Conservation (phyloP, 2,113 vertebrate species). For the Tragulus kanchil region DNA sequence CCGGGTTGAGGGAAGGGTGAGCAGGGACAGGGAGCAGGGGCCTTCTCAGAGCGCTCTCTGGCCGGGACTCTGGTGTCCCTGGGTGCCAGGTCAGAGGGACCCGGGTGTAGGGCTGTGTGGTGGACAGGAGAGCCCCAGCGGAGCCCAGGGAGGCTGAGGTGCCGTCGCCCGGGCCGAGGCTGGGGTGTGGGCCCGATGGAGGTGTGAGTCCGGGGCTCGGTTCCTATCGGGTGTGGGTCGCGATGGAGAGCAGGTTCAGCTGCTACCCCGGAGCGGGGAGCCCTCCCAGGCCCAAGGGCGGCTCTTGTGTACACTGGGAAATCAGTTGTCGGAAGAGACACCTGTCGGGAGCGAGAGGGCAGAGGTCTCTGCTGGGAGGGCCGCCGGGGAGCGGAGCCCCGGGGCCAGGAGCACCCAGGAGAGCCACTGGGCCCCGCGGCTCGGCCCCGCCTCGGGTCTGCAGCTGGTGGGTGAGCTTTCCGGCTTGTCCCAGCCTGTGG, state of each 20-base stretch:
- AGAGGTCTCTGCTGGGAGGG: not conserved
- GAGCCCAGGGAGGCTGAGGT: not conserved
- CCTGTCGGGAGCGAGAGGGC: not conserved
- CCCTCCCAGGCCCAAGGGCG: not conserved
- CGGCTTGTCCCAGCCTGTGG: not conserved
- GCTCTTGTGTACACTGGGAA: not conserved
- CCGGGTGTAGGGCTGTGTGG: not conserved
- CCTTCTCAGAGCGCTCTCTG: not conserved
- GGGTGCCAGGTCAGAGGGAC: not conserved
- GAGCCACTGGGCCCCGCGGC: rapidly evolving
- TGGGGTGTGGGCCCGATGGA: no score
- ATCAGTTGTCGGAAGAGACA: not conserved
- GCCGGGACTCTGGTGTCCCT: not conserved
- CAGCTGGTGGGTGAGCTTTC: not conserved
- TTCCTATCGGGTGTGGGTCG: not conserved
- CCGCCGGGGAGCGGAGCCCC: not conserved
- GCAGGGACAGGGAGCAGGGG: not conserved
- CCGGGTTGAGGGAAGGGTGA: not conserved
- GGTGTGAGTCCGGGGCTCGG: no score
- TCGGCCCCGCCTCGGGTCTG: not conserved
- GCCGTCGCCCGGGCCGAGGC: not conserved
- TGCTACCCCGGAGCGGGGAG: not conserved
- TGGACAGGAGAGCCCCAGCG: not conserved
- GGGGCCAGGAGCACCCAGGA: not conserved
- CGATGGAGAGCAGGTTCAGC: not conserved